phyloP scores from a whole-genome alignment of 2,113 vertebrate genomes.

The Lepidothrix coronata region DNA sequence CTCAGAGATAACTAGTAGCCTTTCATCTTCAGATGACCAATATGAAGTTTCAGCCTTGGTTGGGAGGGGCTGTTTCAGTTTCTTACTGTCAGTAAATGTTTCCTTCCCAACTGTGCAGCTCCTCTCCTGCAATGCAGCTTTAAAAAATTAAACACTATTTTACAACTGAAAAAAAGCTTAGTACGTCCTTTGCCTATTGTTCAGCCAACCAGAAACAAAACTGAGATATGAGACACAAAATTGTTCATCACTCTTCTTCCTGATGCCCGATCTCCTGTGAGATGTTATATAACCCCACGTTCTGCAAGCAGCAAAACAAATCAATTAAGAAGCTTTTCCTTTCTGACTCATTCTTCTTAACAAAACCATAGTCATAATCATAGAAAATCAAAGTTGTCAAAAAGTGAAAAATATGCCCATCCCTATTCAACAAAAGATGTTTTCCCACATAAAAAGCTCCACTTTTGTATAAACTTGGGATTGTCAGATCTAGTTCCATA shows the following conservation, averaged over 20 bases:
- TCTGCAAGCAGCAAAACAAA: slow-evolving; percentile 30
- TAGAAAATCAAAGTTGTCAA: neutral
- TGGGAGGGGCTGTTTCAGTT: neutral
- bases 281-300: neutral
- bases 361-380: neutral
- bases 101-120: neutral
- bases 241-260: neutral
- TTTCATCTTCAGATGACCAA: slow-evolving; percentile 41
- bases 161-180: neutral
- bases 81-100: neutral
- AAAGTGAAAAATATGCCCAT: neutral
- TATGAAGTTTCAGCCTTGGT: slow-evolving; percentile 2
- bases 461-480: neutral
- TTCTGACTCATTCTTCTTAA: slow-evolving; percentile 7
- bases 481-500: neutral
- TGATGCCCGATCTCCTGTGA: neutral
- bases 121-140: neutral
- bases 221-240: neutral
- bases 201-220: neutral
- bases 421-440: neutral
- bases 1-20: slow-evolving; percentile 12
- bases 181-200: neutral
- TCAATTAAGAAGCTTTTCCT: slow-evolving; percentile 17
- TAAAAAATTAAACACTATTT: neutral
- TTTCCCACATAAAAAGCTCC: neutral